phyloP scores from a whole-genome alignment of 2,888 invertebrate species.

The Stenoptilia bipunctidactyla region DNA sequence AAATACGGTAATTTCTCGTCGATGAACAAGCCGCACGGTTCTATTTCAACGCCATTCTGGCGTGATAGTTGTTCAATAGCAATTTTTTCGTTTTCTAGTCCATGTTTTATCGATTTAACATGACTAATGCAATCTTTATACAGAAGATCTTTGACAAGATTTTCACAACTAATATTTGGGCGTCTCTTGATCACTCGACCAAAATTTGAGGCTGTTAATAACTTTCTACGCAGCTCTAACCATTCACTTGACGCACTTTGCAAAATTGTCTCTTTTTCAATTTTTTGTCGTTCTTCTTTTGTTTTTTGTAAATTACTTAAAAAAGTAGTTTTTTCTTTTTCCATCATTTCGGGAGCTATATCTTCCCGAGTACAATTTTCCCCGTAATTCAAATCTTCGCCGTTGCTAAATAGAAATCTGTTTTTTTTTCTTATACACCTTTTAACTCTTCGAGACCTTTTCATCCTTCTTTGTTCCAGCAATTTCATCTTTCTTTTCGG shows the following conservation, averaged over 20 bases:
- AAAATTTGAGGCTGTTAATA: constrained; percentile 10
- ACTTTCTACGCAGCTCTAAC: constrained; percentile 7
- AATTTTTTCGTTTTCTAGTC: constrained; percentile 8
- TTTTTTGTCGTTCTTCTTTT: background rate
- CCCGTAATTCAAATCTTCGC: constrained; percentile 2
- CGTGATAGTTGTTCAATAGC: constrained; percentile 6
- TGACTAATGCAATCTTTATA: constrained; percentile 6
- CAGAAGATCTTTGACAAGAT: constrained; percentile 9
- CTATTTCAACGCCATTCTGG: constrained; percentile 6
- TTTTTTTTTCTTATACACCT: background rate
- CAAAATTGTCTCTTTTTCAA: constrained; percentile 6
- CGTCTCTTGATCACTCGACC: constrained; percentile 7
- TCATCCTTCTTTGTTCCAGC: background rate
- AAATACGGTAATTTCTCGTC: constrained; percentile 9
- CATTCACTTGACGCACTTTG: constrained; percentile 9
- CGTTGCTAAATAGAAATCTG: background rate
- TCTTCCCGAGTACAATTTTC: constrained; percentile 1
- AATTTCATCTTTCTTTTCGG: background rate
- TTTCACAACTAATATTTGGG: constrained; percentile 6
- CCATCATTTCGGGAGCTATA: background rate
- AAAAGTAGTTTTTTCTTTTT: constrained; percentile 2
- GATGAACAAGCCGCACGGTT: constrained; percentile 12
- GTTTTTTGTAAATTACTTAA: background rate
- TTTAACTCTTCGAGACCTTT: background rate
- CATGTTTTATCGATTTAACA: constrained; percentile 7